A percentile compares a stretch with the other conserved stretches of the same genome.
Evolutionary conservation across 2,888 invertebrate species (phyloP).

Genomic region (Malthinus seriepunctatus): DNA sequence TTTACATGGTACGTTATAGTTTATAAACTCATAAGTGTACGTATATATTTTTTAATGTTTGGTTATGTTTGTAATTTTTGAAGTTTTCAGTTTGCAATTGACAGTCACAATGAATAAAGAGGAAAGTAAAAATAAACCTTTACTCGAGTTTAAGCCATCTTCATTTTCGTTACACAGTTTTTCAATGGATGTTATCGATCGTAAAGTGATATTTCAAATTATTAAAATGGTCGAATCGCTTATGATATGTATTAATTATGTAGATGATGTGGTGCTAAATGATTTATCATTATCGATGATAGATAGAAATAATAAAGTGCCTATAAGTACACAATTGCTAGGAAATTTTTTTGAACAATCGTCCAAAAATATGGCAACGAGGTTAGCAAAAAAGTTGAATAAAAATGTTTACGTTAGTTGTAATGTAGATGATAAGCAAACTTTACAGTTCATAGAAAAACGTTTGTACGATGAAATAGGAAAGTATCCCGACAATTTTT

Average conservation of each 20-base stretch:
- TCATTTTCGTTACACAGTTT: slow-evolving; percentile 48
- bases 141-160: slow-evolving; percentile 25
- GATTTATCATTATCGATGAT: slow-evolving; percentile 52
- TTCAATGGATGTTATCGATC: slow-evolving; percentile 46
- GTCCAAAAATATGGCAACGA: slow-evolving; percentile 47
- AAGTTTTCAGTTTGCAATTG: background rate
- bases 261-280: slow-evolving; percentile 45
- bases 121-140: background rate
- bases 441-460: slow-evolving; percentile 50
- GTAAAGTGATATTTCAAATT: slow-evolving; percentile 50
- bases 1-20: too few species aligned
- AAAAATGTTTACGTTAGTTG: slow-evolving; percentile 58
- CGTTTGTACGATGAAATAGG: slow-evolving; percentile 53
- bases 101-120: background rate
- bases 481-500: slow-evolving; percentile 48
- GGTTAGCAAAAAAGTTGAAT: slow-evolving; percentile 51
- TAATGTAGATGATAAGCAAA: slow-evolving; percentile 51
- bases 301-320: slow-evolving; percentile 40
- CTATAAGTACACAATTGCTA: slow-evolving; percentile 50
- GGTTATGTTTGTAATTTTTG: background rate
- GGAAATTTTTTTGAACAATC: slow-evolving; percentile 49
- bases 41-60: background rate
- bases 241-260: slow-evolving; percentile 55
- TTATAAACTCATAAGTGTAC: background rate
- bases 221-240: slow-evolving; percentile 54